A percentile compares a stretch with the other conserved stretches of the same genome.
Conservation (phyloP, 2,797 vertebrate genomes). For the Sebastes elongatus region DNA sequence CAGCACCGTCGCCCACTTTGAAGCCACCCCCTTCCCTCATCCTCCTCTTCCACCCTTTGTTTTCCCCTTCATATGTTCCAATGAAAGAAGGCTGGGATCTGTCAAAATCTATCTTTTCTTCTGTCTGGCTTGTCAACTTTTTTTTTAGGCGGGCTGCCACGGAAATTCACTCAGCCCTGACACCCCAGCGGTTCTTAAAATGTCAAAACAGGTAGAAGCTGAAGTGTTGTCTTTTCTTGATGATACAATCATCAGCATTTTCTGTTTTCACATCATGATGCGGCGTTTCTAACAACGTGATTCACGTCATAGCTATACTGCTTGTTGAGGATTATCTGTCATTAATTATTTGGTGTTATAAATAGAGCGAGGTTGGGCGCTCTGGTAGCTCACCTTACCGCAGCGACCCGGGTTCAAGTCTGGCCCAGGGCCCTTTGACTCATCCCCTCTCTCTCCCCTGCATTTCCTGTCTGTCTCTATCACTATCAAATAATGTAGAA, state of each 20-base stretch:
- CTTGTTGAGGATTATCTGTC: slow-evolving; percentile 12
- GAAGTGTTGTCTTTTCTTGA: slow-evolving; percentile 36
- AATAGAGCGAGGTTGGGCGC: neutral
- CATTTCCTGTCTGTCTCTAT: too few relatives aligned
- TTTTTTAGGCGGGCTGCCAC: slow-evolving; percentile 50
- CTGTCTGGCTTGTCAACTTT: slow-evolving; percentile 68
- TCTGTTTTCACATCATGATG: slow-evolving; percentile 2
- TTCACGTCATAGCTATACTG: neutral
- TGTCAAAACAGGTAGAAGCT: slow-evolving; percentile 57
- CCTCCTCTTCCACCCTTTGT: slow-evolving; percentile 61
- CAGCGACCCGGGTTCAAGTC: neutral
- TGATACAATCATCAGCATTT: slow-evolving; percentile 10
- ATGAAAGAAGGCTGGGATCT: slow-evolving; percentile 65
- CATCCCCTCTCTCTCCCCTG: neutral
- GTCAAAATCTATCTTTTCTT: slow-evolving; percentile 71
- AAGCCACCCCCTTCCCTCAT: slow-evolving; percentile 45
- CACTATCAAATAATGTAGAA: neutral
- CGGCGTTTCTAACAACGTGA: neutral
- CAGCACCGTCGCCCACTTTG: slow-evolving; percentile 48
- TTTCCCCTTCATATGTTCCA: slow-evolving; percentile 68
- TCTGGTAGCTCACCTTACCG: neutral
- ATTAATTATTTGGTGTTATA: slow-evolving; percentile 23
- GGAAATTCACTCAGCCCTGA: slow-evolving; percentile 70
- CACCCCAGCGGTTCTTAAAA: slow-evolving; percentile 55
- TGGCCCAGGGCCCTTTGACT: neutral